A percentile compares a stretch with the other conserved stretches of the same genome.
These are phyloP conservation scores for Leptopilina boulardi DNA, from an alignment of 1,140 invertebrate genomes.

Conservation along the genomic window DNA sequence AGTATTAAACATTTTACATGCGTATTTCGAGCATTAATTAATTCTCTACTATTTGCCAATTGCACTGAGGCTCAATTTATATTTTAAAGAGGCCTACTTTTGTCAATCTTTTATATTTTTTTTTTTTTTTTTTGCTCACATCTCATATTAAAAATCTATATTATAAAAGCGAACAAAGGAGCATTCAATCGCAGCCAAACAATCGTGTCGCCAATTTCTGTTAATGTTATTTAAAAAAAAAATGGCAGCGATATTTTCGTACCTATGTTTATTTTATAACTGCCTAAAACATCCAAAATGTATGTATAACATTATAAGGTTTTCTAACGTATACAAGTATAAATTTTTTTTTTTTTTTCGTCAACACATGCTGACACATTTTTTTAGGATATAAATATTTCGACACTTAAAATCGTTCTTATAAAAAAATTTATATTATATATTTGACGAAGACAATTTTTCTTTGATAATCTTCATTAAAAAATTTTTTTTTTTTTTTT, in stretches of 20 bases:
- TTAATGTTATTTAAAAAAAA: not conserved
- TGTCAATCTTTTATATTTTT: no score
- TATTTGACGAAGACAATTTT: not conserved
- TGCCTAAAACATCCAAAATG: conserved; percentile 17
- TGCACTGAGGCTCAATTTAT: conserved; percentile 51
- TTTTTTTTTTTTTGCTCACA: not conserved
- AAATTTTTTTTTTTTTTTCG: not conserved
- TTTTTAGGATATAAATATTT: not conserved
- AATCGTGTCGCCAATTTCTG: not conserved
- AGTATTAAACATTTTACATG: conserved; percentile 49
- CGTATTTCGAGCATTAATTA: conserved; percentile 29
- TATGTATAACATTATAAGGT: not conserved
- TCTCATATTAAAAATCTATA: conserved; percentile 11
- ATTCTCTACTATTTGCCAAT: conserved; percentile 52
- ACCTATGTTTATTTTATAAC: conserved; percentile 14
- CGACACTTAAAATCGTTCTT: no score
- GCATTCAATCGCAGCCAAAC: conserved; percentile 15
- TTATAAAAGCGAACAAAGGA: conserved; percentile 6
- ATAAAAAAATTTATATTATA: not conserved
- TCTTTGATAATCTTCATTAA: not conserved
- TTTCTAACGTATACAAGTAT: conserved; percentile 29
- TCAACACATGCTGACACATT: no score
- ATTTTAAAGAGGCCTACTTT: conserved; percentile 21
- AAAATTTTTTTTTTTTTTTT: no score
- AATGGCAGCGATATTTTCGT: conserved; percentile 24